These are phyloP conservation scores for Phymanthus crucifer DNA, from an alignment of 92 coral and sea anemone genomes.

Conservation along the genomic window DNA sequence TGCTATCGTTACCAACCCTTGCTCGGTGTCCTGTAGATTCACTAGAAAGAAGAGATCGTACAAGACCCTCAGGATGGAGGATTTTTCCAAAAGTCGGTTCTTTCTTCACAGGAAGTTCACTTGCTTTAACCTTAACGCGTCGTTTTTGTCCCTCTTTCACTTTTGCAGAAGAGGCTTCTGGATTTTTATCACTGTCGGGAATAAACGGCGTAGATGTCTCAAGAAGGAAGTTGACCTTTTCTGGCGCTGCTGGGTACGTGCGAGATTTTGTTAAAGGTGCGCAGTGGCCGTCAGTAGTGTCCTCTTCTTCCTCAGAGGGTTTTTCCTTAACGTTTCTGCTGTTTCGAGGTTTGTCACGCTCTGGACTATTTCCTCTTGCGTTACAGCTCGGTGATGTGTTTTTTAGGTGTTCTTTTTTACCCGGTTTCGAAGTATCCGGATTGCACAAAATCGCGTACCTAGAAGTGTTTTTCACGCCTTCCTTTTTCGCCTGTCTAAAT, in stretches of 20 bases:
- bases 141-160: background rate
- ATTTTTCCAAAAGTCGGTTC: background rate
- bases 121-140: background rate
- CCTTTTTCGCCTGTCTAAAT: constrained; percentile 14
- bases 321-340: background rate
- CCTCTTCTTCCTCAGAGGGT: background rate
- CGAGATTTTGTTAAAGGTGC: background rate
- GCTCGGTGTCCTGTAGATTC: background rate
- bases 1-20: background rate
- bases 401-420: background rate
- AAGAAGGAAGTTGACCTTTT: background rate
- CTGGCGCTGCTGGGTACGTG: background rate
- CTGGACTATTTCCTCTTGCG: background rate
- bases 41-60: background rate
- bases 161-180: background rate
- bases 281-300: background rate
- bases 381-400: background rate
- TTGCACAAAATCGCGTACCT: background rate
- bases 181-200: background rate
- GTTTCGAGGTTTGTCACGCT: background rate
- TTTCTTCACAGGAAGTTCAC: background rate
- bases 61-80: constrained; percentile 16
- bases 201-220: background rate
- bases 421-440: background rate
- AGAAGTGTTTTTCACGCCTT: constrained; percentile 6